These are phyloP conservation scores for Pelmatolapia mariae DNA, from an alignment of 2,113 vertebrate species.

Conservation along the genomic window DNA sequence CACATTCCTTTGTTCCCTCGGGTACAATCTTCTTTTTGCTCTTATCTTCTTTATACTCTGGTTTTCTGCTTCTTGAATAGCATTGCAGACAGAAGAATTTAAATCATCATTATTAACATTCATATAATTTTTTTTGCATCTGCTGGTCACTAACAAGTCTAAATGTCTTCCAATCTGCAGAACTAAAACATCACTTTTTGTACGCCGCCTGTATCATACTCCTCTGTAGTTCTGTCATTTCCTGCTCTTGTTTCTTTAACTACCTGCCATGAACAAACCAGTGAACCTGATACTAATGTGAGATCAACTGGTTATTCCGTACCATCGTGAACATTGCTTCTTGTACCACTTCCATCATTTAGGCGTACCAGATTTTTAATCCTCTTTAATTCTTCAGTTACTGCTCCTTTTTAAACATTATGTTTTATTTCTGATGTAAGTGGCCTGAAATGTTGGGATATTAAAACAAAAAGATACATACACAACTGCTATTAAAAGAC, in stretches of 20 bases:
- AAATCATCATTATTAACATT: background rate
- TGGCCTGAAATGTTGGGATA: background rate
- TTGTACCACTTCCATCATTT: background rate
- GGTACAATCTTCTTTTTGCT: background rate
- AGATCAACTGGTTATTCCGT: background rate
- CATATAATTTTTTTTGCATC: background rate
- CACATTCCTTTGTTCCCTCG: background rate
- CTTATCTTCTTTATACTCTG: background rate
- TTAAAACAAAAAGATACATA: background rate
- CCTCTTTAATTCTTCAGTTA: background rate
- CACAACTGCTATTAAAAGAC: background rate
- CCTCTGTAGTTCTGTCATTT: background rate
- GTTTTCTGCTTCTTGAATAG: background rate
- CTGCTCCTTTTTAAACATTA: background rate
- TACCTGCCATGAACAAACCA: background rate
- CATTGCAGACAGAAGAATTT: background rate
- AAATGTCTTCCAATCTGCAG: background rate
- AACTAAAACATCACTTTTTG: background rate
- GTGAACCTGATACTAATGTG: background rate
- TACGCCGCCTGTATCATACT: background rate
- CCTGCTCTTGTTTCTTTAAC: background rate
- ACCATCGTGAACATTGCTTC: background rate
- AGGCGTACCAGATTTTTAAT: background rate
- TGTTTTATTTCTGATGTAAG: background rate
- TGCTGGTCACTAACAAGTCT: background rate